Percentiles rank a stretch among this genome's conserved stretches.
Conservation (phyloP, 1,140 invertebrate genomes). For the Lucilia cuprina region DNA sequence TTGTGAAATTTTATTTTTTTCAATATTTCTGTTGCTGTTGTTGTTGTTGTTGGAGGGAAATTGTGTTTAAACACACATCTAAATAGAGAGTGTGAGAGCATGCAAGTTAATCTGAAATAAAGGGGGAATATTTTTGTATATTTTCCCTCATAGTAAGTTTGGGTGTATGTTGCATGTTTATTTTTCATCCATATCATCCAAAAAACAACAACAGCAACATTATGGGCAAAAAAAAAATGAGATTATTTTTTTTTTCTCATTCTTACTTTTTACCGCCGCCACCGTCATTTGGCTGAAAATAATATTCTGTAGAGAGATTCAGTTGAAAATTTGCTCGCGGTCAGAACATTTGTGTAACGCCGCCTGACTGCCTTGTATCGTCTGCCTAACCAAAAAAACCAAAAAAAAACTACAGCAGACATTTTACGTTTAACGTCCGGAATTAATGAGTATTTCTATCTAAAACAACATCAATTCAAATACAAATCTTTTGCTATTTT, state of each 20-base stretch:
- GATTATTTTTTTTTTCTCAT: constrained; percentile 10
- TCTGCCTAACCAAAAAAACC: not conserved
- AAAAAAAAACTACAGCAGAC: not conserved
- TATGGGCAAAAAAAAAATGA: not conserved
- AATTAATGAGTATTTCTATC: not conserved
- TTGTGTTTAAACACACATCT: not conserved
- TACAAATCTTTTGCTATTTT: not conserved
- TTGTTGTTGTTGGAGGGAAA: not conserved
- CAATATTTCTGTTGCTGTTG: not conserved
- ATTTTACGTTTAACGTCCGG: not conserved
- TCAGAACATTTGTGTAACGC: constrained; percentile 48
- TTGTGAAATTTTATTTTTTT: constrained; percentile 2
- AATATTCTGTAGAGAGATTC: constrained; percentile 44
- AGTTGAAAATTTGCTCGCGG: constrained; percentile 59
- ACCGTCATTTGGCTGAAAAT: not conserved
- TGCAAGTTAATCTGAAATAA: not conserved
- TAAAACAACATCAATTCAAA: not conserved
- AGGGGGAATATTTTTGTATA: not conserved
- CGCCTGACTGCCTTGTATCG: not conserved
- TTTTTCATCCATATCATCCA: constrained; percentile 16
- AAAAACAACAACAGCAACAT: not conserved
- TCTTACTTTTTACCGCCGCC: not conserved
- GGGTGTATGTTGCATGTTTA: not conserved
- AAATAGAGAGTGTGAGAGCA: not conserved
- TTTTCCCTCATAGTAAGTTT: not conserved